Percentiles rank a stretch among this genome's conserved stretches.
Conservation (phyloP, 1,140 invertebrate genomes). For the Aphaenogaster floridana region DNA sequence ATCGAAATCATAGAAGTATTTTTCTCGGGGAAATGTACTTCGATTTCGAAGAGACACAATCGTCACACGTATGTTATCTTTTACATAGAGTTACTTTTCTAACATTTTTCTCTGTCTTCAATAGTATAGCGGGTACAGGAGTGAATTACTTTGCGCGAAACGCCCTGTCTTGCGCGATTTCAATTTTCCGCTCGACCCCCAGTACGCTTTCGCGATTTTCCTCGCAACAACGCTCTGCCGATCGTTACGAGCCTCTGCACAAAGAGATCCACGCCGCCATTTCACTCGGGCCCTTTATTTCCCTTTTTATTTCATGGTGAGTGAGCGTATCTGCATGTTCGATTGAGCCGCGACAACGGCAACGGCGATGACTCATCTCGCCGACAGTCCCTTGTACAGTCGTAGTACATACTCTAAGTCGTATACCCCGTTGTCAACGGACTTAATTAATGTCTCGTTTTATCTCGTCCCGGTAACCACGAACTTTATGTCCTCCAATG, state of each 20-base stretch:
- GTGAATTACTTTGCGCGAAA: conserved; percentile 22
- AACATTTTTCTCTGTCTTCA: not conserved
- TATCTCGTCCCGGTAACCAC: conserved; percentile 17
- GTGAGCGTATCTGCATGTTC: conserved; percentile 43
- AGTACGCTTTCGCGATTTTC: conserved; percentile 25
- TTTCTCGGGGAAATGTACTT: not conserved
- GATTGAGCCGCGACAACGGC: conserved; percentile 23
- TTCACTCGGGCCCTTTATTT: conserved; percentile 33
- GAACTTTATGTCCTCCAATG: conserved; percentile 4
- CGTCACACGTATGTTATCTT: not conserved
- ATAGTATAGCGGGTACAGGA: conserved; percentile 6
- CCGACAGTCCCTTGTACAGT: not conserved
- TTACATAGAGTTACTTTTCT: not conserved
- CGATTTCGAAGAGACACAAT: not conserved
- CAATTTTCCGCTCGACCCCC: conserved; percentile 48
- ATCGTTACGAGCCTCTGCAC: conserved; percentile 47
- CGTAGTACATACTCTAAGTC: not conserved
- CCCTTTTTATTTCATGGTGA: conserved; percentile 24
- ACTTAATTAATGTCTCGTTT: conserved; percentile 64
- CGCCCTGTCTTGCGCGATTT: conserved; percentile 31
- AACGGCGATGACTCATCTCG: conserved; percentile 23
- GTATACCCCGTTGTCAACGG: not conserved
- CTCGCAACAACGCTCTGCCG: conserved; percentile 35
- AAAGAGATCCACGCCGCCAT: conserved; percentile 54
- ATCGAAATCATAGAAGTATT: not conserved